Conservation (phyloP, 2,113 vertebrate species). For the Phodopus roborovskii region DNA sequence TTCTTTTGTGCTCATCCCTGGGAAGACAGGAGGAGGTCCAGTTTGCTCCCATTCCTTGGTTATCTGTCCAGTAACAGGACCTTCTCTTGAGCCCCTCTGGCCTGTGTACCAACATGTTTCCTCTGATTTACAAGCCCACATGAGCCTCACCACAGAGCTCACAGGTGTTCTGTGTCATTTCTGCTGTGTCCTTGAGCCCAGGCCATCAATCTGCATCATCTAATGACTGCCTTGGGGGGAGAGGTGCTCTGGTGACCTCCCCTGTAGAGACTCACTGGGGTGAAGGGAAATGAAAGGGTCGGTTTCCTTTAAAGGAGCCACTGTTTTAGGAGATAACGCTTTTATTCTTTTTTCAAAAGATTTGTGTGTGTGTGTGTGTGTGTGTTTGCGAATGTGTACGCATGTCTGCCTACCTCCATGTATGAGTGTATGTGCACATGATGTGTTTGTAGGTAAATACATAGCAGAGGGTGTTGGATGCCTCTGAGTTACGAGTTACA, state of each 20-base stretch:
- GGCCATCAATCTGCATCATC: not conserved
- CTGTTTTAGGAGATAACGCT: not conserved
- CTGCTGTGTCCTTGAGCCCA: not conserved
- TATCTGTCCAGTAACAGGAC: not conserved
- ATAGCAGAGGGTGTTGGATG: not conserved
- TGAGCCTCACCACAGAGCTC: not conserved
- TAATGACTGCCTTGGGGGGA: not conserved
- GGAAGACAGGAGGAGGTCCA: not conserved
- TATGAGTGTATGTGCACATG: not conserved
- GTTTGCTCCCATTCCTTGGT: not conserved
- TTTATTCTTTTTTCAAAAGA: not conserved
- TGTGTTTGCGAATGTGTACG: not conserved
- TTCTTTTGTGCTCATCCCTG: not conserved
- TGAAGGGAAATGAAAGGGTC: rapidly evolving
- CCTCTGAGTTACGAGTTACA: not conserved
- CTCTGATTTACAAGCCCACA: not conserved
- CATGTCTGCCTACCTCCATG: not conserved
- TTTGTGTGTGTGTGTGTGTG: not conserved
- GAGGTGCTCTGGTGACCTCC: not conserved
- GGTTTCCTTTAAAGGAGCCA: not conserved
- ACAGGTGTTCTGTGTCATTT: not conserved
- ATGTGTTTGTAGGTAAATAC: not conserved
- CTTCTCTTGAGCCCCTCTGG: not conserved
- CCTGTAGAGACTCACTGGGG: conserved; percentile 12
- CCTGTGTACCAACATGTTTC: not conserved